Conservation (phyloP, 2,113 vertebrate species). For the Charadrius vociferus region DNA sequence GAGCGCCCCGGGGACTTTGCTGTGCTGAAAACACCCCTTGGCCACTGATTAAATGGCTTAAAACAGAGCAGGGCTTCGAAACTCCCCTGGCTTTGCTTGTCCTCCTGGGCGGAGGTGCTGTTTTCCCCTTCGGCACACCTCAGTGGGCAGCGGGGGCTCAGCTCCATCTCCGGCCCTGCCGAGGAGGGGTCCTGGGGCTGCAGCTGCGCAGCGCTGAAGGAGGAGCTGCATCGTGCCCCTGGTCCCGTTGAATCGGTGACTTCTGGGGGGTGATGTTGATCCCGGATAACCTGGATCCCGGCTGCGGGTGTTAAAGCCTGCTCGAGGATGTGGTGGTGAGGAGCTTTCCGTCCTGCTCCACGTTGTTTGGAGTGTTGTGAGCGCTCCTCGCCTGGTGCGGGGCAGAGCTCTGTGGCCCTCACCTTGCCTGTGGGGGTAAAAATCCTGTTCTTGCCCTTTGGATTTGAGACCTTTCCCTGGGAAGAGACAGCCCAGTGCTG, state of each 20-base stretch:
- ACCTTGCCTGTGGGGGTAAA: rapidly evolving
- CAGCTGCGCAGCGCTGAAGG: rapidly evolving
- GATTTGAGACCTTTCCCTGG: neutral
- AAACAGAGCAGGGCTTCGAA: neutral
- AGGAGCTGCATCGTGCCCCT: neutral
- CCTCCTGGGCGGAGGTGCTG: rapidly evolving
- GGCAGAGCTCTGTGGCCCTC: neutral
- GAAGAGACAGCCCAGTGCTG: neutral
- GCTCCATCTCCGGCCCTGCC: rapidly evolving
- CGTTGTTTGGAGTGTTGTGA: rapidly evolving
- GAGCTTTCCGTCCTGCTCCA: rapidly evolving
- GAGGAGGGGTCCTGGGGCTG: no score
- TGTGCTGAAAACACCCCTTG: rapidly evolving
- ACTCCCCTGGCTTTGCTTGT: neutral
- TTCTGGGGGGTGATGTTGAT: neutral
- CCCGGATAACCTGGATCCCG: rapidly evolving
- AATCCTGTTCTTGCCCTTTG: no score
- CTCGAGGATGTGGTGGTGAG: rapidly evolving
- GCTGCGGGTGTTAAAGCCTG: rapidly evolving
- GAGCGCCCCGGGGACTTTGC: rapidly evolving
- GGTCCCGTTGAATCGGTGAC: rapidly evolving
- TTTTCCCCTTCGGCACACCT: rapidly evolving
- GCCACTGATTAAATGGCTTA: rapidly evolving
- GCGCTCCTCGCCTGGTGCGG: rapidly evolving
- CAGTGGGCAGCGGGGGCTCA: rapidly evolving